Evolutionary conservation across 2,797 vertebrate species (phyloP).

Genomic region (Enteromius trimaculatus): DNA sequence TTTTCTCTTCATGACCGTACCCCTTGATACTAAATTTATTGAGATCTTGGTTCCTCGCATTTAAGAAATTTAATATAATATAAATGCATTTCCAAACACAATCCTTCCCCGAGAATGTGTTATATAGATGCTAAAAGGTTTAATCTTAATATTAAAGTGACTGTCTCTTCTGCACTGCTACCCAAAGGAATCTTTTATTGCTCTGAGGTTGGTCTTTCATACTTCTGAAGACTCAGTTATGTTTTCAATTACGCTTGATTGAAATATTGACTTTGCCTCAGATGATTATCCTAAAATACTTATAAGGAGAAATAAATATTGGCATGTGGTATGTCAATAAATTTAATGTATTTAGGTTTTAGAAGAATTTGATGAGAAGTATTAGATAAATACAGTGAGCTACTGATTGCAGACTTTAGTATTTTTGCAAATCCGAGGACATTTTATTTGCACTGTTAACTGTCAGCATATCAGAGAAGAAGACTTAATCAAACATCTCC

Average conservation of each 20-base stretch:
- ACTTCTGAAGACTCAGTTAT: constrained; percentile 1
- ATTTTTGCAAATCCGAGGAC: not conserved
- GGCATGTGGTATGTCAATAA: not conserved
- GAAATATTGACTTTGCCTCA: constrained; percentile 10
- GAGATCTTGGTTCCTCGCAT: not conserved
- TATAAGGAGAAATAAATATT: not conserved
- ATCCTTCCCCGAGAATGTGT: not conserved
- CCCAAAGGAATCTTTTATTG: not conserved
- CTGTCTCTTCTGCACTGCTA: not conserved
- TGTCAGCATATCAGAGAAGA: not conserved
- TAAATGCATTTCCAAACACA: not conserved
- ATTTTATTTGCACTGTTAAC: not conserved
- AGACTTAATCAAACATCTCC: not conserved
- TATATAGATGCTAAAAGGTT: not conserved
- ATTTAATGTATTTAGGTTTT: not conserved
- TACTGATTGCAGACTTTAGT: not conserved
- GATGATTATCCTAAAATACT: not conserved
- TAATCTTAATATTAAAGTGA: not conserved
- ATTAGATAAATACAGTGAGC: not conserved
- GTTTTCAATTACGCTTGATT: constrained; percentile 8
- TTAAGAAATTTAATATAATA: not conserved
- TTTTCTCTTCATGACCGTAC: not conserved
- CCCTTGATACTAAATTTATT: not conserved
- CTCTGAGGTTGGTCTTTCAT: not conserved
- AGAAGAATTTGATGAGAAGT: not conserved